phyloP scores from a whole-genome alignment of 2,113 vertebrate genomes.

The Potamarius usumacintae region DNA sequence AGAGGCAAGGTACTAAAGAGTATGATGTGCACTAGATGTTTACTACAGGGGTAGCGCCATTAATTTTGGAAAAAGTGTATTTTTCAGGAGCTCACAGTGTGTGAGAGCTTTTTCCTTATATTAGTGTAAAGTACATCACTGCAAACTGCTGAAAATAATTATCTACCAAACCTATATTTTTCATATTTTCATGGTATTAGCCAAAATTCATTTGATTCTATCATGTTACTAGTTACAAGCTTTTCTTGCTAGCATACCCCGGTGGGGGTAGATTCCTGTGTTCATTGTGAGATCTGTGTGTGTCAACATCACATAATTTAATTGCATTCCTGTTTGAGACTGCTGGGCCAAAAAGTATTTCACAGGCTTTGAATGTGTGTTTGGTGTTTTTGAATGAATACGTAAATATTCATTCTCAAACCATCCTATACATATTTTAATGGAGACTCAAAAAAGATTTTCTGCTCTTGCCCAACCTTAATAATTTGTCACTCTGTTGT shows the following conservation, averaged over 20 bases:
- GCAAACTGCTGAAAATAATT: not conserved
- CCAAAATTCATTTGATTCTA: not conserved
- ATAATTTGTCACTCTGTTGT: constrained; percentile 2
- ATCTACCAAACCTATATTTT: not conserved
- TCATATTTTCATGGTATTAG: not conserved
- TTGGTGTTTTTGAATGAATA: not conserved
- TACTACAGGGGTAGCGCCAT: not conserved
- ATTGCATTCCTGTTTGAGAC: not conserved
- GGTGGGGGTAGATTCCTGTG: not conserved
- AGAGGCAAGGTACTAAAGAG: constrained; percentile 82
- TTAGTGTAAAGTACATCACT: not conserved
- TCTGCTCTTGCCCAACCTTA: not conserved
- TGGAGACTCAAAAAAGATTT: not conserved
- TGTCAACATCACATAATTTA: not conserved
- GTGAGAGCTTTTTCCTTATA: not conserved
- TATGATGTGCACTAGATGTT: not conserved
- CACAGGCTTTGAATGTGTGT: not conserved
- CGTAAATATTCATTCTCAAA: not conserved
- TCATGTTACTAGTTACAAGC: not conserved
- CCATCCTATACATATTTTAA: not conserved
- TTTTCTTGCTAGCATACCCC: not conserved
- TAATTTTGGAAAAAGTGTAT: not conserved
- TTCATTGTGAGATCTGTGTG: not conserved
- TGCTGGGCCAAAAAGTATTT: not conserved
- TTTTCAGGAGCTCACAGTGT: not conserved